Evolutionary conservation across 2,888 invertebrate genomes (phyloP).

Genomic region (Empis stercorea): DNA sequence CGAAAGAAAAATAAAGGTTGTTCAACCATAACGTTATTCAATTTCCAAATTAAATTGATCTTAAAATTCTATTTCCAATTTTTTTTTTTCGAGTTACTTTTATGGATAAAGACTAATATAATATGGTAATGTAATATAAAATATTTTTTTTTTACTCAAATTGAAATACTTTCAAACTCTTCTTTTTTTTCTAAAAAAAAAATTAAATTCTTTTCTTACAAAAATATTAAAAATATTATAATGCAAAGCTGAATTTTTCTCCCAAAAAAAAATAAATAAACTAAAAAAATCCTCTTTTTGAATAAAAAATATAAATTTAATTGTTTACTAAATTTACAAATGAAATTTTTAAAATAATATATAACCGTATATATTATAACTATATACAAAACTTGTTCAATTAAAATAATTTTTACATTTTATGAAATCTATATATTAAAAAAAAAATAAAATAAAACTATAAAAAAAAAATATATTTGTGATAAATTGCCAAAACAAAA

Average conservation of each 20-base stretch:
- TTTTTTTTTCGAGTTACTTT: no score
- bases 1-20: slow-evolving; percentile 53
- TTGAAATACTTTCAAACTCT: not conserved
- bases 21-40: slow-evolving; percentile 37
- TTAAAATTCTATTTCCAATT: not conserved
- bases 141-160: not conserved
- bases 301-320: not conserved
- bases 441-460: not conserved
- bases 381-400: not conserved
- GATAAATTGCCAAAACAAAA: not conserved
- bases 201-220: no score
- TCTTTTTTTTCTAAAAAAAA: no score
- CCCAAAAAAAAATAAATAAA: no score
- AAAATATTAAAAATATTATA: no score
- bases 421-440: not conserved
- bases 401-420: not conserved
- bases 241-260: no score
- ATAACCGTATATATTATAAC: no score
- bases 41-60: not conserved
- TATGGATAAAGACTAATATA: no score
- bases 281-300: not conserved
- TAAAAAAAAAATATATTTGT: not conserved
- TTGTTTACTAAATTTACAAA: not conserved
- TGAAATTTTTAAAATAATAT: not conserved
- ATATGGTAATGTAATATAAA: not conserved